These are phyloP conservation scores for Antrozous pallidus DNA, from an alignment of 2,797 vertebrate genomes.

Conservation along the genomic window DNA sequence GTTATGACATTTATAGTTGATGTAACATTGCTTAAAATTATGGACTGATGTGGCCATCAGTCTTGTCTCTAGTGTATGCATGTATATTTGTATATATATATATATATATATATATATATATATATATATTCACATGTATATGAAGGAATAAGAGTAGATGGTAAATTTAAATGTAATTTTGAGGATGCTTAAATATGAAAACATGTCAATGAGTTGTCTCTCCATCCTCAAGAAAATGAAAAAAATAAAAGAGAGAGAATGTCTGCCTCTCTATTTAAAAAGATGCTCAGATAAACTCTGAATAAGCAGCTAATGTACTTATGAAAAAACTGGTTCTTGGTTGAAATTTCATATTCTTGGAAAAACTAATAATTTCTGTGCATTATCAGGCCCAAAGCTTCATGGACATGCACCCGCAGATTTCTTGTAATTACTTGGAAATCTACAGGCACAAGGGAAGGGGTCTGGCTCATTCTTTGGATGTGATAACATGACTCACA, in stretches of 20 bases:
- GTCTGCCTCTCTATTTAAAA: constrained; percentile 83
- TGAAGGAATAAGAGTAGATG: neutral
- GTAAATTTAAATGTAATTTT: neutral
- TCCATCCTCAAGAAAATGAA: constrained; percentile 38
- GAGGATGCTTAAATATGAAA: constrained; percentile 82
- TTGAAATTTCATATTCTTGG: constrained; percentile 49
- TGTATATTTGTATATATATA: neutral
- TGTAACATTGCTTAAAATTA: neutral
- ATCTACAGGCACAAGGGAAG: constrained; percentile 74
- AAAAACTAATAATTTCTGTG: constrained; percentile 78
- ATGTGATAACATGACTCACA: constrained; percentile 84
- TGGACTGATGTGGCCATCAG: neutral
- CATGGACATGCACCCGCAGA: constrained; percentile 55
- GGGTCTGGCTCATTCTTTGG: constrained; percentile 83
- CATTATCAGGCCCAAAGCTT: constrained; percentile 66
- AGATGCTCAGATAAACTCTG: constrained; percentile 79
- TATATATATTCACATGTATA: no score
- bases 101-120: no score
- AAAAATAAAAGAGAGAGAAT: constrained; percentile 61
- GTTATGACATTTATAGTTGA: neutral
- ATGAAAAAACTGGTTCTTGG: constrained; percentile 74
- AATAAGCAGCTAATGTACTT: constrained; percentile 79
- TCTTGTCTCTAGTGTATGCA: neutral
- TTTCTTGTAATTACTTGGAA: constrained; percentile 81
- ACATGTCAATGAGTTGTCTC: constrained; percentile 80